These are phyloP conservation scores for Corapipo altera DNA, from an alignment of 2,113 vertebrate species.

Conservation along the genomic window DNA sequence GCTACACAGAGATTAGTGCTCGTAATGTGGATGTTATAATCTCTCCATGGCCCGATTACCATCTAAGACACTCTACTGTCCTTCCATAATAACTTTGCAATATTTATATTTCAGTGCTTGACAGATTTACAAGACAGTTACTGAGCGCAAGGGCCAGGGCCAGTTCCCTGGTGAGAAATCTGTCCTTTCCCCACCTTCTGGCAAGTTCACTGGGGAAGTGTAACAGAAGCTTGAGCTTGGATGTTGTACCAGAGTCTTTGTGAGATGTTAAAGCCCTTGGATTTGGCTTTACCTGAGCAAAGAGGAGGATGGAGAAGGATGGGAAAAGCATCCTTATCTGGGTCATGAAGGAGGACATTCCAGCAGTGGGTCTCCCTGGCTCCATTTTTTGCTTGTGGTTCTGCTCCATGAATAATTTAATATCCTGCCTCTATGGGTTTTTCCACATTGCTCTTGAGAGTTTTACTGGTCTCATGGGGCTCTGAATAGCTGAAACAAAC, in stretches of 20 bases:
- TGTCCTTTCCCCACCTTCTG: background rate
- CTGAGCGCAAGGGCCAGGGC: background rate
- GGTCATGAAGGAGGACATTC: background rate
- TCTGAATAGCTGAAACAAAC: background rate
- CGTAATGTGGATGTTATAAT: background rate
- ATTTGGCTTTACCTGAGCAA: background rate
- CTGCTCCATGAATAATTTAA: background rate
- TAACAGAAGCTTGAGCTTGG: background rate
- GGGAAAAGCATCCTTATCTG: background rate
- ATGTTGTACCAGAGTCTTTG: background rate
- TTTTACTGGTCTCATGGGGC: background rate
- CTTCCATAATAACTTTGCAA: background rate
- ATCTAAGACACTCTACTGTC: background rate
- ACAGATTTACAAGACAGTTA: background rate
- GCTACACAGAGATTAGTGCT: constrained; percentile 1
- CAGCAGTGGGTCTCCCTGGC: background rate
- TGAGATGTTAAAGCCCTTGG: background rate
- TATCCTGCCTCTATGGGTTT: background rate
- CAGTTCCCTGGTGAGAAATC: background rate
- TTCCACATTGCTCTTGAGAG: background rate
- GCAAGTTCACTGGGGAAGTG: background rate
- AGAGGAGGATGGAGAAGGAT: background rate
- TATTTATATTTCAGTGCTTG: background rate
- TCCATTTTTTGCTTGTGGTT: background rate
- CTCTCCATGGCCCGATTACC: background rate